These are phyloP conservation scores for Ophonus ardosiacus DNA, from an alignment of 2,888 invertebrate genomes.

Conservation along the genomic window DNA sequence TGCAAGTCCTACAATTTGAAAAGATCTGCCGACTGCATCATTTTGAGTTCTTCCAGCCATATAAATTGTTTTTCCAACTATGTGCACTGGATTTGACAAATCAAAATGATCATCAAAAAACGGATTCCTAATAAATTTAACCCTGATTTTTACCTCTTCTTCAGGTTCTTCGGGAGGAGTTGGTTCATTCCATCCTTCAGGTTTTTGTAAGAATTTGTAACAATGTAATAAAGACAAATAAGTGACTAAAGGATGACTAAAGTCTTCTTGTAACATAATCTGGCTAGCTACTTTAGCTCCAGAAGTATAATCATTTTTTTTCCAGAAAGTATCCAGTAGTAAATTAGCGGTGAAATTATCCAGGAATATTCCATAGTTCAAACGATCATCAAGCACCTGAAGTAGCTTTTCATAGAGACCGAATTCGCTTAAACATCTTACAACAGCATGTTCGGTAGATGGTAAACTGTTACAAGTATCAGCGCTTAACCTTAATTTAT, in stretches of 20 bases:
- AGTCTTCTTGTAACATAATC: slow-evolving; percentile 94
- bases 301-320: slow-evolving; percentile 81
- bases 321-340: slow-evolving; percentile 87
- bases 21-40: slow-evolving; percentile 76
- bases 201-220: slow-evolving; percentile 82
- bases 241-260: slow-evolving; percentile 83
- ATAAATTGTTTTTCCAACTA: slow-evolving; percentile 90
- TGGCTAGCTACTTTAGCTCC: slow-evolving; percentile 89
- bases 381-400: slow-evolving; percentile 86
- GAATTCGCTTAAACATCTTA: slow-evolving; percentile 79
- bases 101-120: slow-evolving; percentile 95
- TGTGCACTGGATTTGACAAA: slow-evolving; percentile 82
- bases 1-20: slow-evolving; percentile 75
- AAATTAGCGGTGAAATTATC: slow-evolving; percentile 89
- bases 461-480: slow-evolving; percentile 84
- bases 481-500: slow-evolving; percentile 85
- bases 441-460: slow-evolving; percentile 90
- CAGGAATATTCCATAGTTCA: slow-evolving; percentile 94
- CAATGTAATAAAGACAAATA: slow-evolving; percentile 86
- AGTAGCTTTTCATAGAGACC: slow-evolving; percentile 82
- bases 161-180: slow-evolving; percentile 73
- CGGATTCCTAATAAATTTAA: slow-evolving; percentile 88
- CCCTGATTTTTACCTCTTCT: slow-evolving; percentile 78
- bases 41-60: slow-evolving; percentile 78
- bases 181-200: slow-evolving; percentile 75